Base-by-base conservation (phyloP, 2,888 invertebrate genomes). In the Nasonovia ribisnigri region DNA sequence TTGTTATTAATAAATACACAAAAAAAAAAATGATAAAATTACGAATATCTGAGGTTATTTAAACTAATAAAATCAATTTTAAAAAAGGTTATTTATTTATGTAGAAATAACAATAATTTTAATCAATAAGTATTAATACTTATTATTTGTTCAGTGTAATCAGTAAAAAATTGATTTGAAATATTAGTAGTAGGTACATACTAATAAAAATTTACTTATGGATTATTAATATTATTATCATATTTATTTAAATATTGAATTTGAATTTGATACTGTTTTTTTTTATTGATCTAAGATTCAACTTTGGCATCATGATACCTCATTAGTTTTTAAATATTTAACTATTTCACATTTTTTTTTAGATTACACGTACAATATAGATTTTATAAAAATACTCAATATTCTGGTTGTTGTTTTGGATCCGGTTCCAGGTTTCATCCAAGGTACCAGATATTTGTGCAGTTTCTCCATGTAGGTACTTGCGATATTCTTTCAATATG, bases 91-190 rank as follows among this genome's bases (percentile, higher is more conserved):
- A 67, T 60, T 89, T 60, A 89, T 89, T 60, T 67, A 46, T 86
- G 29, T 43, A 29, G 29, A 57, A 4, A 29, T 36, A 3, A 60
- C 29, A 89, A 60, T 60, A 46, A 89, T 67, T 10, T 46, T 90
- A 67, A 29, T 90, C n/a, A 60, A n/a, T n/a, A 46, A 3, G 36
- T 43, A 42, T 46, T 67, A 67, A 43, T 46, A 60, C 10, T n/a
- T 43, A 42, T 67, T 67, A 67, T 46, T 90, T 90, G 60, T 90
- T 60, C 16, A 89, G 42, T 88, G 20, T 90, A 42, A 90, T 90
- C 60, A 16, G 16, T 26, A 46, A 43, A 57, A 43, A 43, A 2
- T 57, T 43, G 6, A 36, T 88, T 54, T 84, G 24, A 36, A 86
- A 86, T 16, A 86, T 29, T 46, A 26, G 86, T 86, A 43, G 36